Evolutionary conservation across 2,797 vertebrate genomes (phyloP), one percentile per base, ranked within the genome.

Genomic region (Microhierax caerulescens): DNA sequence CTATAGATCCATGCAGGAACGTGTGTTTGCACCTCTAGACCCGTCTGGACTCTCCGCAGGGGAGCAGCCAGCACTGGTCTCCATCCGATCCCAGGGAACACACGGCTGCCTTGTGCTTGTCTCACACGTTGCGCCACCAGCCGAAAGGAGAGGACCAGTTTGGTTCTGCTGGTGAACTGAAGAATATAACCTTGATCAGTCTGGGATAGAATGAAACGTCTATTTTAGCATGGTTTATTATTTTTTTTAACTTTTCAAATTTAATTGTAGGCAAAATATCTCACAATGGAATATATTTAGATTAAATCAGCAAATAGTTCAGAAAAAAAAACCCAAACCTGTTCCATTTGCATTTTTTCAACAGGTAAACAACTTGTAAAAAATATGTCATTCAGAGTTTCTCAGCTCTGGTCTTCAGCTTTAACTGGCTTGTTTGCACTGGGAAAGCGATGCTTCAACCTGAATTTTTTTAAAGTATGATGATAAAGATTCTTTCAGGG

Each of bases 81-180:
- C 24, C 19, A 9, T 41, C 3, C 2, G 32, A 43, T 47, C 32
- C 13, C 2, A 1, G 22, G 39, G 30, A 10, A 6, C 28, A 23
- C 7, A 10, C 5, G 1, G 30, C 17, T 21, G 51, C 48, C 68
- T 41, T 1, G 0, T 8, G 1, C 22, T 37, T 57, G 20, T 8
- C 54, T 43, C 37, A 34, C 1, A 0, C 24, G 32, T 11, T 22
- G 13, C 47, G n/a, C 41, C 15, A 2, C 23, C 0, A 0, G 12
- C 47, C 4, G 1, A 54, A 67, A 65, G 21, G 32, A 81, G 11
- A 84, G 21, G 9, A 69, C 32, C 21, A 28, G 37, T 21, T 43
- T 1, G 1, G 28, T 48, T 65, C 47, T 78, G 25, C 41, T 60
- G 39, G 15, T 65, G 37, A 77, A 67, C 20, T 15, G 30, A 57